phyloP scores from a whole-genome alignment of 2,888 invertebrate species.

The Fabriciana adippe region DNA sequence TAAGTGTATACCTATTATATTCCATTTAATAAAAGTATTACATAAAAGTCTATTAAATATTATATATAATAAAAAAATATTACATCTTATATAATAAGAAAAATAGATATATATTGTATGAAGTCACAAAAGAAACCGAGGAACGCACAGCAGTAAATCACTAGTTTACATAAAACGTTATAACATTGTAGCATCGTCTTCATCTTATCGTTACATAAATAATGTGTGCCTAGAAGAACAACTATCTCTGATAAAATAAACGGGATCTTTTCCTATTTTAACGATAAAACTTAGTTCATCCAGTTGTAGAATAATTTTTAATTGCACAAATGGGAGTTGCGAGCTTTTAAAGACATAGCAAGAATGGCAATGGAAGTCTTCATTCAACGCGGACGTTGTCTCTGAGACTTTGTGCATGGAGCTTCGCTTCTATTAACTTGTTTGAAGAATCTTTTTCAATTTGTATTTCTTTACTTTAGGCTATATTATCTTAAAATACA shows the following conservation, averaged over 20 bases:
- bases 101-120: too few relatives aligned
- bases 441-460: constrained; percentile 20
- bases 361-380: constrained; percentile 25
- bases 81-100: too few relatives aligned
- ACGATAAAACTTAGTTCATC: constrained; percentile 27
- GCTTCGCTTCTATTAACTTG: constrained; percentile 16
- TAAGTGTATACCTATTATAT: too few relatives aligned
- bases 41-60: too few relatives aligned
- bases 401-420: constrained; percentile 12
- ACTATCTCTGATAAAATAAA: constrained; percentile 25
- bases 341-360: constrained; percentile 25
- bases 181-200: constrained; percentile 1
- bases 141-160: too few relatives aligned
- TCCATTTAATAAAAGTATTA: too few relatives aligned
- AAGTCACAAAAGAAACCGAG: too few relatives aligned
- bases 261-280: constrained; percentile 23
- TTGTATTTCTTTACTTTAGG: constrained; percentile 12
- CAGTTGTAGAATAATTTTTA: constrained; percentile 32
- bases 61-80: too few relatives aligned
- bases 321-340: constrained; percentile 33
- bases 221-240: constrained; percentile 24
- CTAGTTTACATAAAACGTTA: too few relatives aligned
- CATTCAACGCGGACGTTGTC: constrained; percentile 21
- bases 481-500: constrained; percentile 11
- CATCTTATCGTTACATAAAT: constrained; percentile 20